These are phyloP conservation scores for Otus scops DNA, from an alignment of 2,797 vertebrate species.

Conservation along the genomic window DNA sequence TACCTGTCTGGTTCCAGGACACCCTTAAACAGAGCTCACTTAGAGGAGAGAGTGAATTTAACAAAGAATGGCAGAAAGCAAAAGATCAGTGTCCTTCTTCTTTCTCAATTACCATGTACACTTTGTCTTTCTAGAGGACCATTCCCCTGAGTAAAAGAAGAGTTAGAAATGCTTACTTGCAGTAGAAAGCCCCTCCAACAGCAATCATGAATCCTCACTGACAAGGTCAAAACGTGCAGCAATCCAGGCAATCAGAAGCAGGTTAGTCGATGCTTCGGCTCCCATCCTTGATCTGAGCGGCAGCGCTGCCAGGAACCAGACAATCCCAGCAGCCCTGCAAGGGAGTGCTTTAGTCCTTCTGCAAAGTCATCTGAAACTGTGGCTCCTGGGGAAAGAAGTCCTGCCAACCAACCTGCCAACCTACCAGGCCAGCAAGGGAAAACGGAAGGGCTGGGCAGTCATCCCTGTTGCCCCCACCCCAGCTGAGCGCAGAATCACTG, in stretches of 20 bases:
- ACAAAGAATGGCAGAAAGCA: neutral
- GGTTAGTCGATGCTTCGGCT: neutral
- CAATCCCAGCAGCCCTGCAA: neutral
- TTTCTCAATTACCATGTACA: neutral
- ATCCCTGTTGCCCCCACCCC: neutral
- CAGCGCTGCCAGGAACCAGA: neutral
- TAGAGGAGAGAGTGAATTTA: neutral
- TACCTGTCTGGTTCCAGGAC: neutral
- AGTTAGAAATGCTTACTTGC: neutral
- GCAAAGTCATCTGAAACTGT: neutral
- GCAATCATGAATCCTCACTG: neutral
- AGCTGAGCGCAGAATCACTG: neutral
- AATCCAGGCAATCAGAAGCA: neutral
- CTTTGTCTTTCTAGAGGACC: neutral
- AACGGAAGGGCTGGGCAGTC: neutral
- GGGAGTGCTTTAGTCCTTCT: neutral
- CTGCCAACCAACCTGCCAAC: neutral
- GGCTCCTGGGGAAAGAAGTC: neutral
- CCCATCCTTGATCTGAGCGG: fast-evolving
- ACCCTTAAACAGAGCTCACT: neutral
- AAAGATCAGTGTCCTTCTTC: neutral
- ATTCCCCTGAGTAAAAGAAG: neutral
- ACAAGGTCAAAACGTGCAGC: neutral
- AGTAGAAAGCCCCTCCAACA: neutral
- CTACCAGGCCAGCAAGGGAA: fast-evolving